phyloP scores from a whole-genome alignment of 1,140 invertebrate species.

The Lasaia peninsularis region DNA sequence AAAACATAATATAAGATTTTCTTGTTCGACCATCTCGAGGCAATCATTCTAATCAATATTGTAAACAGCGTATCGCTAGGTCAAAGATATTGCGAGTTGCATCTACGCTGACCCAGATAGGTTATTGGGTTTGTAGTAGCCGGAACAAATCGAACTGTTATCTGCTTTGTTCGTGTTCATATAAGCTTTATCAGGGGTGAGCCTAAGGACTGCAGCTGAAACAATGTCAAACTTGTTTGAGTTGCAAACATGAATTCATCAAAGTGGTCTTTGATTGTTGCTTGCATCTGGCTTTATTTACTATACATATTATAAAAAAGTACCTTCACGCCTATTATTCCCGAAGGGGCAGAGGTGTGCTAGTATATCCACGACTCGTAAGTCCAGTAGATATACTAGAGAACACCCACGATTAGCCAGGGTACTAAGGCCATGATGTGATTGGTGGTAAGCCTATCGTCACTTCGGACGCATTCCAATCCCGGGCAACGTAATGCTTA shows the following conservation, averaged over 20 bases:
- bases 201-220: not conserved
- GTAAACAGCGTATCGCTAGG: not conserved
- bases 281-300: too few species aligned
- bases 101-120: not conserved
- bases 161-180: conserved; percentile 9
- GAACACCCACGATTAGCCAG: too few species aligned
- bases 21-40: not conserved
- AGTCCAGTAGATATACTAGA: too few species aligned
- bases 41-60: not conserved
- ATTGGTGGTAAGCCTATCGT: too few species aligned
- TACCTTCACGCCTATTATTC: too few species aligned
- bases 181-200: not conserved
- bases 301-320: too few species aligned
- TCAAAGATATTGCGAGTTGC: conserved; percentile 5
- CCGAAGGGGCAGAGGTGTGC: too few species aligned
- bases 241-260: not conserved
- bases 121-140: conserved; percentile 5
- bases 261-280: not conserved
- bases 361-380: too few species aligned
- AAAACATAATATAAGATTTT: not conserved
- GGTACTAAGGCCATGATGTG: too few species aligned
- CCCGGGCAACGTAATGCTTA: too few species aligned
- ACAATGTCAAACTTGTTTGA: not conserved
- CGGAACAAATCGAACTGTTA: conserved; percentile 18
- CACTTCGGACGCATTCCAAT: too few species aligned